phyloP scores from a whole-genome alignment of 2,797 vertebrate genomes.

The Phataginus tetradactyla region DNA sequence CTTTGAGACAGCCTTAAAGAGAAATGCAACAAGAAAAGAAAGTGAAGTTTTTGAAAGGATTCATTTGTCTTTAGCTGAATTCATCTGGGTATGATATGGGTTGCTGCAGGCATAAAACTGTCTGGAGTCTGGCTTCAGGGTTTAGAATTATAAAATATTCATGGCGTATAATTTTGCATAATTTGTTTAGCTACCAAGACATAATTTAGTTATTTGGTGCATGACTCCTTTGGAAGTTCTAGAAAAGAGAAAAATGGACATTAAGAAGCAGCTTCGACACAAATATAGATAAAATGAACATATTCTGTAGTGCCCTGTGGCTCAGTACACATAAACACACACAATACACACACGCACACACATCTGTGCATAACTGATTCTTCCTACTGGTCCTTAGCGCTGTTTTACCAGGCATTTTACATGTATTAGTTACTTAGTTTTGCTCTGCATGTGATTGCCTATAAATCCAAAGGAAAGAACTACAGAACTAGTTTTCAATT shows the following conservation, averaged over 20 bases:
- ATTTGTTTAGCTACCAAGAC: conserved; percentile 87
- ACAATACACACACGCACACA: background rate
- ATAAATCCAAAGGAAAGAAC: conserved; percentile 22
- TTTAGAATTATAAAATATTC: conserved; percentile 87
- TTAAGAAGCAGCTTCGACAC: conserved; percentile 23
- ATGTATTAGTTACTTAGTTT: background rate
- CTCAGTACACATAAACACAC: background rate
- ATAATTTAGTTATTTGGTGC: conserved; percentile 85
- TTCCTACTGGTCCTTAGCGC: background rate
- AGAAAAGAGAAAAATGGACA: conserved; percentile 70
- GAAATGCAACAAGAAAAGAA: conserved; percentile 65
- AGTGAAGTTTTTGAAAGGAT: conserved; percentile 79
- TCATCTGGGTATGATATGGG: conserved; percentile 80
- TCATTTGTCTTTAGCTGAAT: conserved; percentile 77
- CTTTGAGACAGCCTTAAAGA: conserved; percentile 74
- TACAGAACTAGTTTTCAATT: background rate
- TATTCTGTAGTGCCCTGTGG: no score
- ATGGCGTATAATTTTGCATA: conserved; percentile 88
- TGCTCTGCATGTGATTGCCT: background rate
- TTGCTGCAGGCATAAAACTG: conserved; percentile 84
- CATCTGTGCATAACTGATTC: background rate
- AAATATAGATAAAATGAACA: background rate
- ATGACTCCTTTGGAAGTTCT: conserved; percentile 77
- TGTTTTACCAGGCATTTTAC: background rate
- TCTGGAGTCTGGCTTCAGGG: conserved; percentile 85